These are phyloP conservation scores for Silurus asotus DNA, from an alignment of 2,113 vertebrate species.

Conservation along the genomic window DNA sequence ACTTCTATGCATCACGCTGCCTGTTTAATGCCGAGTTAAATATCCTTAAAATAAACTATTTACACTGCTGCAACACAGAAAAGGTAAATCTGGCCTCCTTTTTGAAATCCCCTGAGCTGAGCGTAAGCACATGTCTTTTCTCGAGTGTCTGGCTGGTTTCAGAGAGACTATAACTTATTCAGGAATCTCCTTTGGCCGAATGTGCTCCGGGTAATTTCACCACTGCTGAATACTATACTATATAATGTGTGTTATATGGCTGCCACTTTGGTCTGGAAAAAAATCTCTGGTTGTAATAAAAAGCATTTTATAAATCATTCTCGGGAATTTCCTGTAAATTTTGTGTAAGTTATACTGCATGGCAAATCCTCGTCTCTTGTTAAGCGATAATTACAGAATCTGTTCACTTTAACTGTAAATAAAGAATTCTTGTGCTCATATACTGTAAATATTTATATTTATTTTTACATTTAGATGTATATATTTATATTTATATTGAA, in stretches of 20 bases:
- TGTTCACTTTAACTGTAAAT: slow-evolving; percentile 72
- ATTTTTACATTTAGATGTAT: no score
- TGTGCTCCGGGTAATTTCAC: slow-evolving; percentile 52
- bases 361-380: slow-evolving; percentile 57
- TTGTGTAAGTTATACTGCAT: slow-evolving; percentile 65
- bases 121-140: slow-evolving; percentile 43
- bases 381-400: slow-evolving; percentile 71
- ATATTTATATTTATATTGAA: no score
- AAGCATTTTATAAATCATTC: slow-evolving; percentile 45
- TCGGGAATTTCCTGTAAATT: slow-evolving; percentile 52
- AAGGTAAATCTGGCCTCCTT: slow-evolving; percentile 35
- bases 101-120: slow-evolving; percentile 30
- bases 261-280: slow-evolving; percentile 52
- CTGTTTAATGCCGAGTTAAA: background rate
- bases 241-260: slow-evolving; percentile 49
- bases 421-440: slow-evolving; percentile 65
- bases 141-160: slow-evolving; percentile 58
- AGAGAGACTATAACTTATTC: slow-evolving; percentile 63
- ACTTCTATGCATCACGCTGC: background rate
- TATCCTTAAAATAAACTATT: slow-evolving; percentile 19
- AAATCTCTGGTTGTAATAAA: slow-evolving; percentile 40
- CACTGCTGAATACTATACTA: slow-evolving; percentile 56
- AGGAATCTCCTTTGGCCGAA: slow-evolving; percentile 48
- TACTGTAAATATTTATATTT: no score
- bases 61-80: slow-evolving; percentile 38